Conservation (phyloP, 2,888 invertebrate species). For the Aphidoletes aphidimyza region DNA sequence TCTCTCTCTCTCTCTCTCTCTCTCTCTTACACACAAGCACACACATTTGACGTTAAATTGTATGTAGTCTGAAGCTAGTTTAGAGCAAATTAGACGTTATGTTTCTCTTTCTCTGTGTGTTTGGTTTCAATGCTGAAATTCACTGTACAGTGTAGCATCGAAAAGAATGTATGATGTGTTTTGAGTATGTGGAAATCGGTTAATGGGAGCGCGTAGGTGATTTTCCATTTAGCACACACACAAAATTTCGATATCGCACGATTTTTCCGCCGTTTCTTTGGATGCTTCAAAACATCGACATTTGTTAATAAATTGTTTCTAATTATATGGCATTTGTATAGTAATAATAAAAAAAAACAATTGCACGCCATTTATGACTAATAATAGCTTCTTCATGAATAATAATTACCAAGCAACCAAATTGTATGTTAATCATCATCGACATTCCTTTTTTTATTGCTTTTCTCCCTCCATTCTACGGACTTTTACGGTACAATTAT, state of each 20-base stretch:
- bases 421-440: neutral
- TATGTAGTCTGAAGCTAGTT: too few relatives aligned
- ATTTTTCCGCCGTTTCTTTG: neutral
- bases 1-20: too few relatives aligned
- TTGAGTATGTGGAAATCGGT: slow-evolving; percentile 2
- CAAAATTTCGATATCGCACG: neutral
- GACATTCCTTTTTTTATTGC: neutral
- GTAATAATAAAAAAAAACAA: slow-evolving; percentile 20
- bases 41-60: too few relatives aligned
- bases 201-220: neutral
- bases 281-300: neutral
- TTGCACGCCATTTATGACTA: neutral
- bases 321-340: neutral
- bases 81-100: too few relatives aligned
- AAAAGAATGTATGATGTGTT: slow-evolving; percentile 7
- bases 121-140: neutral
- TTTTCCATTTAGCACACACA: neutral
- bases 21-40: too few relatives aligned
- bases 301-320: slow-evolving; percentile 10
- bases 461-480: too few relatives aligned
- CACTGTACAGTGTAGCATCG: neutral
- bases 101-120: neutral
- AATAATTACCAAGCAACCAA: slow-evolving; percentile 9
- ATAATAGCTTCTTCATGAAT: slow-evolving; percentile 39
- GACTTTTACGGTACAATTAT: neutral